Base-by-base conservation (phyloP, 2,888 invertebrate genomes). In the Druceiella hillmani region DNA sequence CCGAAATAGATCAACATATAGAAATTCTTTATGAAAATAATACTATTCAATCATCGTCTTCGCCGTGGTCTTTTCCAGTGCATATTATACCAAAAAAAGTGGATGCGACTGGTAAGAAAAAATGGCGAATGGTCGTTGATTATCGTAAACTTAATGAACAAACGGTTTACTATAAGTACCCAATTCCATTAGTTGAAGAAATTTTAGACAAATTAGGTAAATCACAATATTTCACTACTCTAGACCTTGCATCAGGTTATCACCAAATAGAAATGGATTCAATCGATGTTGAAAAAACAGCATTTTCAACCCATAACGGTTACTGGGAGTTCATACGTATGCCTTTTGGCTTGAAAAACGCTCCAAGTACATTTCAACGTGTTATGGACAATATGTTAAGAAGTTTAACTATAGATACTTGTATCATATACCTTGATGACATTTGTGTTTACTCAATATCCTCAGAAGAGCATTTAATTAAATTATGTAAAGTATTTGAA, bases 321-420 rank as follows among this genome's bases (percentile, higher is more conserved):
- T 57, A 58, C 22, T 57, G 50, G 14, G 56, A 57, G 38, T 57
- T 53, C 10, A 17, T 50, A 1, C 43, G 56, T 38, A 57, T 56
- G 54, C 55, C 55, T 0, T 55, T 56, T 33, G 55, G 54, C 3
- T 13, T 56, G 2, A 55, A 48, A 28, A 55, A 52, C 16, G n/a
- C 55, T 4, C 56, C 56, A 0, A 49, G 50, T 13, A 54, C 53
- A 1, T 58, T 57, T 33, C 58, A 60, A 26, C 36, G 56, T 41
- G 11, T 55, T 11, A 54, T 60, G 53, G 55, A 59, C 33, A 30
- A 39, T 3, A 43, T 59, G 3, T 37, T 60, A 11, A 34, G 52
- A 20, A 52, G 53, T 0, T 33, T 58, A 40, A 41, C 45, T 5
- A 51, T 54, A 10, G 51, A 30, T 5, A 42, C 42, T 1, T 50